Base-by-base conservation (phyloP, 1,140 invertebrate genomes). In the Conus ventricosus region DNA sequence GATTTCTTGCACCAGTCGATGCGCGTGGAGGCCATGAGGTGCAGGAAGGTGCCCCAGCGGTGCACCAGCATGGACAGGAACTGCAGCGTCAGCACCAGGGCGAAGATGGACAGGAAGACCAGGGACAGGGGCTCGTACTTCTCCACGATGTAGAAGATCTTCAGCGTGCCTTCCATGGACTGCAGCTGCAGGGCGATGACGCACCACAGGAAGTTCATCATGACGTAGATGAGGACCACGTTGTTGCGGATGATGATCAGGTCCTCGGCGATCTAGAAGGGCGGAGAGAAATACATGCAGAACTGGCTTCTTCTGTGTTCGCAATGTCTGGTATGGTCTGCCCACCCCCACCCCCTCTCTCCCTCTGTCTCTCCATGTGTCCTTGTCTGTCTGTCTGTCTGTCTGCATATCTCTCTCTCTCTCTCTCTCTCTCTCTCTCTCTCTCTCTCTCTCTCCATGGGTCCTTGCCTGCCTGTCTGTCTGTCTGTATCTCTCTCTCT, bases 131-230 rank as follows among this genome's bases (percentile, higher is more conserved):
- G 95, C 89, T 95, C 94, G 80, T 94, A 94, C 85, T 94, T 94
- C 54, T 91, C 82, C 57, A 94, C 92, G 85, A 95, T 94, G 90
- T 94, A 95, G 88, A 93, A 93, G 51, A 91, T 91, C 71, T 93
- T 94, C 15, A 95, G 91, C 67, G 93, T 90, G 67, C 93, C 93
- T 83, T 95, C 93, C 89, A 94, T 93, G 27, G 90, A 96, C 96
- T 99, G 98, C 93, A 99, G 97, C 94, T 99, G 97, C 96, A 99
- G 98, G 92, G 99, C 98, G 96, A 99, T 98, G 94, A 99, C 97
- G 91, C 99, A 98, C 97, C 99, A 99, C 91, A 99, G 97, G 88
- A 98, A 98, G 96, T 99, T 99, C 94, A 99, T 96, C 98, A 99
- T 99, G 96, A 99, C 98, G 96, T 99, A 99, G 87, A 97, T 97